phyloP scores from a whole-genome alignment of 2,113 vertebrate species.

The Nanorana parkeri region DNA sequence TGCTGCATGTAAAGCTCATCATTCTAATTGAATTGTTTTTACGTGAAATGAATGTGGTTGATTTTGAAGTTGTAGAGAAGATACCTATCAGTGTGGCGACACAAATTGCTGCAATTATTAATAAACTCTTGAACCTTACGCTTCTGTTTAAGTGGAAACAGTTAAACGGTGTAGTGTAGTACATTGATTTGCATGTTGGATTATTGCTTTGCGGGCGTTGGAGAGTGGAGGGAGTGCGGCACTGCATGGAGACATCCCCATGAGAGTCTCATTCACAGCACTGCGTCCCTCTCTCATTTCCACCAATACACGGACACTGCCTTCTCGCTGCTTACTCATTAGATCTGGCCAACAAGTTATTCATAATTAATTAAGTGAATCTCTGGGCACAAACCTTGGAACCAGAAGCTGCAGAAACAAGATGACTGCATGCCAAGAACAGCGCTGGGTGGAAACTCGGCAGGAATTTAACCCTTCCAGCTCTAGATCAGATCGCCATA shows the following conservation, averaged over 20 bases:
- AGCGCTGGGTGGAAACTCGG: slow-evolving; percentile 43
- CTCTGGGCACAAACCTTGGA: slow-evolving; percentile 58
- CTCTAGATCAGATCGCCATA: neutral
- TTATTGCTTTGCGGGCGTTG: slow-evolving; percentile 28
- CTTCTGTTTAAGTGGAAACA: slow-evolving; percentile 1
- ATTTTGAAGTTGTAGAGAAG: too few species aligned
- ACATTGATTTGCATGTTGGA: slow-evolving; percentile 48
- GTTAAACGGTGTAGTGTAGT: slow-evolving; percentile 27
- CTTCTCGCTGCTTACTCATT: slow-evolving; percentile 56
- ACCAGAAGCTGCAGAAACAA: slow-evolving; percentile 53
- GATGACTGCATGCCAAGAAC: slow-evolving; percentile 51
- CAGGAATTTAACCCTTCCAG: slow-evolving; percentile 46
- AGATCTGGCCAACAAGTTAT: slow-evolving; percentile 55
- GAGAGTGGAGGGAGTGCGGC: slow-evolving; percentile 2
- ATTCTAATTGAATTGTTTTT: too few species aligned
- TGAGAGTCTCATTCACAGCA: slow-evolving; percentile 38
- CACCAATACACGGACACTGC: slow-evolving; percentile 43
- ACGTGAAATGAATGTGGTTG: too few species aligned
- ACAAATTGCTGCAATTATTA: neutral
- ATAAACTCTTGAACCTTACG: neutral
- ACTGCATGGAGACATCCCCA: slow-evolving; percentile 31
- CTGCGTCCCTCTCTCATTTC: slow-evolving; percentile 44
- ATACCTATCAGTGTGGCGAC: too few species aligned
- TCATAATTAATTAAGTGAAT: slow-evolving; percentile 56
- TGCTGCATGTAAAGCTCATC: too few species aligned